Evolutionary conservation across 2,113 vertebrate genomes (phyloP), one percentile per base, ranked within the genome.

Genomic region (Hyla sarda): DNA sequence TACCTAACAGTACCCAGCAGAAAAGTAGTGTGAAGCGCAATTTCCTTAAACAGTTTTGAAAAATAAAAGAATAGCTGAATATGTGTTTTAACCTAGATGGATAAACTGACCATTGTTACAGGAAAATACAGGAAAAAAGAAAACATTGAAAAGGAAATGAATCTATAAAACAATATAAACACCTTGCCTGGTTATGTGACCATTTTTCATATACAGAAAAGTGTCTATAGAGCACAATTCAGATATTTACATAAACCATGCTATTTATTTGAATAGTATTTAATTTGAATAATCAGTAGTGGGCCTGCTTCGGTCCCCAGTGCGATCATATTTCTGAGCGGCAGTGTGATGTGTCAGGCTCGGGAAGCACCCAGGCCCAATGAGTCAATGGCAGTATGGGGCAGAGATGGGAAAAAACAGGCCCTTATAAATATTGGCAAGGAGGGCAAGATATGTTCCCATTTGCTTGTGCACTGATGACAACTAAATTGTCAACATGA

Each of bases 1-100:
- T 85, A 85, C 84, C 84, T 85, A 71, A 71, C 54, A 71, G 62
- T 71, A 71, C 84, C 75, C 75, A 69, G 60, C 69, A 85, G 74
- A 85, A 79, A 79, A 85, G 71, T 67, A 83, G 84, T 71, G 60
- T 78, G 75, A 85, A 37, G 47, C 71, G 47, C 30, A 65, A 65
- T 85, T 79, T 79, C 16, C 48, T 85, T 76, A 65, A 76, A 76
- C 41, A 67, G 54, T 23, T 72, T 72, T 83, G 13, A 84, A 56
- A 62, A 48, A 62, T 16, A 62, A 76, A 84, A 60, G 82, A 34
- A 62, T 76, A 76, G 21, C 23, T 58, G 32, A 23, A 71, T 69
- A 34, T 71, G 34, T 71, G 19, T 23, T 71, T 71, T 41, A 71
- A 21, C 34, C 16, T 13, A 34, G 30, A 34, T 34, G 65, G 34